Evolutionary conservation across 2,113 vertebrate species (phyloP).

Genomic region (Nesogale talazaci): DNA sequence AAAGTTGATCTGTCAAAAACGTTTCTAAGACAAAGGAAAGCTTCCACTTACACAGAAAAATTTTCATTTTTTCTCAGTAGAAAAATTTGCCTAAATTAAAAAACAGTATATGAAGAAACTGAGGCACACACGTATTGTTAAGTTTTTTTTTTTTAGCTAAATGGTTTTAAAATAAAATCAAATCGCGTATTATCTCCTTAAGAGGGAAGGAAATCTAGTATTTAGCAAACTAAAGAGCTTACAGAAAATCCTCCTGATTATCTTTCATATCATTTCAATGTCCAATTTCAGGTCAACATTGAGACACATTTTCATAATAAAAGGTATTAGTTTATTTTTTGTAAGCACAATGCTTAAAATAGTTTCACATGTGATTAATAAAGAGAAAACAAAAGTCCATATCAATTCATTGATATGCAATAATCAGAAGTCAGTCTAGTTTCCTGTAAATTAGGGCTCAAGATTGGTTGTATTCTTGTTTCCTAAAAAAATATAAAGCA

Average conservation of each 20-base stretch:
- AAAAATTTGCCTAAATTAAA: background rate
- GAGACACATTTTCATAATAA: constrained; percentile 22
- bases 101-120: constrained; percentile 39
- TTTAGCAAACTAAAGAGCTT: constrained; percentile 32
- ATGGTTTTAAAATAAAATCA: constrained; percentile 38
- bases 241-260: constrained; percentile 53
- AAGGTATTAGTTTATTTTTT: constrained; percentile 19
- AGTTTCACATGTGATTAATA: background rate
- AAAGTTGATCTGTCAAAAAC: too few relatives aligned
- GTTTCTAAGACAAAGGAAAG: constrained; percentile 42
- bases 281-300: constrained; percentile 26
- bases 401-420: background rate
- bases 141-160: too few relatives aligned
- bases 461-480: background rate
- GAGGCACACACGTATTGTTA: too few relatives aligned
- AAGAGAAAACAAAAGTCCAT: constrained; percentile 23
- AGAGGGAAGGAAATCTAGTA: constrained; percentile 25
- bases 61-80: background rate
- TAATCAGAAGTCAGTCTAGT: background rate
- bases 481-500: constrained; percentile 1
- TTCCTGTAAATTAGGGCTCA: constrained; percentile 12
- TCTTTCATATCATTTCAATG: constrained; percentile 40
- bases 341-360: constrained; percentile 46
- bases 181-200: constrained; percentile 50
- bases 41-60: constrained; percentile 33